phyloP scores from a whole-genome alignment of 1,140 invertebrate genomes.

The Adoxophyes honmai region DNA sequence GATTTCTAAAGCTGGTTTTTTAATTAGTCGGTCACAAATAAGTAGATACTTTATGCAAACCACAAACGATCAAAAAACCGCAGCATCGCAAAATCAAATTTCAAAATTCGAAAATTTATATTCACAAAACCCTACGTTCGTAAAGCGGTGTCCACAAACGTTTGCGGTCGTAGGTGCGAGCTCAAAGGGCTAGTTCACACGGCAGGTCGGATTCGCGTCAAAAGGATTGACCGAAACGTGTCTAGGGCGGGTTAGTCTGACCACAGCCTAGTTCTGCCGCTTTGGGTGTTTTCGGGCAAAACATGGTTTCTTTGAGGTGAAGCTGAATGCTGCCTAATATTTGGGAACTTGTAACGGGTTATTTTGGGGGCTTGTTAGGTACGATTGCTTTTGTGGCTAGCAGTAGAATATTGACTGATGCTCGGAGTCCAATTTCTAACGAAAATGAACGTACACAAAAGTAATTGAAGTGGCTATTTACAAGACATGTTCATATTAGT shows the following conservation, averaged over 20 bases:
- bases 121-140: not conserved
- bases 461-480: too few species aligned
- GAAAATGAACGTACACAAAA: too few species aligned
- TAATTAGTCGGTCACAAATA: too few species aligned
- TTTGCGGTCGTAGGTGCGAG: slow-evolving; percentile 62
- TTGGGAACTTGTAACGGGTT: slow-evolving; percentile 29
- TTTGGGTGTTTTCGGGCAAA: slow-evolving; percentile 29
- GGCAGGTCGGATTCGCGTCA: slow-evolving; percentile 37
- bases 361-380: not conserved
- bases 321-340: not conserved
- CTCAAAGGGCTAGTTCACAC: slow-evolving; percentile 62
- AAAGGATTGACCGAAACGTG: slow-evolving; percentile 61
- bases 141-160: slow-evolving; percentile 39
- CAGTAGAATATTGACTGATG: too few species aligned
- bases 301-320: slow-evolving; percentile 25
- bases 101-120: slow-evolving; percentile 1
- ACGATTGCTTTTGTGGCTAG: too few species aligned
- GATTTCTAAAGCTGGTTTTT: too few species aligned
- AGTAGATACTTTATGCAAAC: too few species aligned
- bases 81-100: not conserved
- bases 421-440: too few species aligned
- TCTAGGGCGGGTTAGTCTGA: slow-evolving; percentile 33
- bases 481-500: too few species aligned
- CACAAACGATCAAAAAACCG: too few species aligned
- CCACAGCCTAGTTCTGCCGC: slow-evolving; percentile 44